Base-by-base conservation (phyloP, 2,113 vertebrate genomes). In the Aphyosemion australe region DNA sequence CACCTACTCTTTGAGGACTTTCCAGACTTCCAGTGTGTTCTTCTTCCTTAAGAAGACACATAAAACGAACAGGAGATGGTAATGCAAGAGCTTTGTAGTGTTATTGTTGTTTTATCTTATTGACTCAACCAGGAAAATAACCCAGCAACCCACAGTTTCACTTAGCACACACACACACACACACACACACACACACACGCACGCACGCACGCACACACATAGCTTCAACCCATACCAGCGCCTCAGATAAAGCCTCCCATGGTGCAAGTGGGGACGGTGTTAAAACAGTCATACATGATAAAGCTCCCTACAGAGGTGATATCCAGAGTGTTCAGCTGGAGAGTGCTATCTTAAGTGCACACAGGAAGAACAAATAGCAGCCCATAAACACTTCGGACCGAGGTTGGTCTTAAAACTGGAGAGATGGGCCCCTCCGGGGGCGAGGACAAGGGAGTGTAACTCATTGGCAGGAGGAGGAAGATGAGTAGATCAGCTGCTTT, bases 61-160 rank as follows among this genome's bases (percentile, higher is more conserved):
- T 53, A 49, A 58, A 75, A 69, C 59, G 54, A 59, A 68, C 45
- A 41, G 63, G 56, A 68, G 59, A 7, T 72, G 74, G 65, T 90
- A 85, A 84, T 63, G 58, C 80, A 87, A 87, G 54, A 78, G 73
- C 74, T 76, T 63, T 73, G 76, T 21, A 50, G 63, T 57, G 67
- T 41, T 61, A 58, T 61, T 84, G 82, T 80, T 82, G 78, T 89
- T 82, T 85, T 84, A 88, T 86, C 83, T 79, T 78, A 82, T 77
- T 80, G 84, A 84, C 76, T 75, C 77, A 81, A 84, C 71, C 76
- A 50, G 72, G 79, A 75, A 78, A 82, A 77, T 76, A 79, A 65
- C 82, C 76, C 80, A 80, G 77, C 78, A 79, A 67, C 80, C 76
- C 80, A 83, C 79, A 79, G 76, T 80, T 78, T 69, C 86, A 88